Evolutionary conservation across 1,140 invertebrate genomes (phyloP).

Genomic region (Pseudoatta argentina): DNA sequence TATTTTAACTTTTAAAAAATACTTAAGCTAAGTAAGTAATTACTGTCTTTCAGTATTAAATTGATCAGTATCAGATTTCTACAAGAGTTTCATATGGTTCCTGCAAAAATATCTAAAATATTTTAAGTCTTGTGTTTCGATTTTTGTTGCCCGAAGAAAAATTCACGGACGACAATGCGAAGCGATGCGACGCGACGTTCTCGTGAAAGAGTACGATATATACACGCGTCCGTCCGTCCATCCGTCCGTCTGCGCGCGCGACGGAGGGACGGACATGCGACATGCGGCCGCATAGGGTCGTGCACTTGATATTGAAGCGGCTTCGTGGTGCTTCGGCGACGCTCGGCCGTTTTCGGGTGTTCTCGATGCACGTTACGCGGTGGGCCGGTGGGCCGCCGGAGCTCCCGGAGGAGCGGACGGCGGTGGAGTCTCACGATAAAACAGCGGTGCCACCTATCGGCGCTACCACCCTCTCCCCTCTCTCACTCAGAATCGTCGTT

Average conservation of each 20-base stretch:
- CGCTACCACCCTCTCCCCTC: conserved; percentile 38
- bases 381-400: conserved; percentile 64
- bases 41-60: too few species aligned
- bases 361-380: conserved; percentile 16
- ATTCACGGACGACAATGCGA: background rate
- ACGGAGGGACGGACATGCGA: conserved; percentile 27
- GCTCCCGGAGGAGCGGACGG: conserved; percentile 63
- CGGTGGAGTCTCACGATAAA: conserved; percentile 40
- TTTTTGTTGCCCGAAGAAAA: background rate
- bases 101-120: background rate
- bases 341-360: conserved; percentile 58
- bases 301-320: conserved; percentile 83
- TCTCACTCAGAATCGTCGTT: conserved; percentile 39
- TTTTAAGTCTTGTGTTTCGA: too few species aligned
- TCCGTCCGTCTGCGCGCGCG: conserved; percentile 9
- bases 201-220: background rate
- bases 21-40: too few species aligned
- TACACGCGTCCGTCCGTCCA: background rate
- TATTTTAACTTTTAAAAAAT: too few species aligned
- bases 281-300: conserved; percentile 64
- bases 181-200: background rate
- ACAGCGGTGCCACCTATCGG: conserved; percentile 75
- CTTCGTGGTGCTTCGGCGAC: conserved; percentile 49
- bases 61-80: too few species aligned
- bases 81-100: background rate